Evolutionary conservation across 2,888 invertebrate genomes (phyloP), one percentile per base, ranked within the genome.

Genomic region (Polydrusus tereticollis): DNA sequence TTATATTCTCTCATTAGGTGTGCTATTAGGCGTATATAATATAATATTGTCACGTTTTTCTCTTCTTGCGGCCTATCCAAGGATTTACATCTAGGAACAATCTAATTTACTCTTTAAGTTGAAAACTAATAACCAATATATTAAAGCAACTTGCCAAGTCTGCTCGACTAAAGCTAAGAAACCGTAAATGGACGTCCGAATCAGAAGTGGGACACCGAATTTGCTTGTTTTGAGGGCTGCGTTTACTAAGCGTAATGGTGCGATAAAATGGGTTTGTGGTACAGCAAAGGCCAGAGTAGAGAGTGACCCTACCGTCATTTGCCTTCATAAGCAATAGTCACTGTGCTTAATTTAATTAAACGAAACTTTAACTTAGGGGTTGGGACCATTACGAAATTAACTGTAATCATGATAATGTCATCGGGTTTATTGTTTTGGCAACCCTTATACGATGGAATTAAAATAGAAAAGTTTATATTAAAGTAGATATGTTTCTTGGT

Each of bases 271-370:
- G 57, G 20, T 43, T 26, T 55, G 55, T 65, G 65, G 55, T 29
- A 45, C 12, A 65, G 36, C 21, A 41, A 57, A 57, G 65, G 65
- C 20, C 41, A 55, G 65, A 65, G 57, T 65, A 65, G 57, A 26
- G 18, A 65, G 57, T 65, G 45, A 41, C 65, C 55, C 65, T 50
- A 50, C 52, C 52, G 29, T 55, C 38, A 65, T 65, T 65, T 55
- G 43, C 57, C 65, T 41, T 65, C 26, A 65, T 65, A 55, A 41
- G 65, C 55, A 65, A 55, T 57, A 43, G 57, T 65, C 65, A 26
- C 65, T 55, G 55, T 57, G 55, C 43, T 26, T 57, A 55, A 65
- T 65, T 65, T 55, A 65, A 65, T 65, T 65, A 65, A 21, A 65
- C 43, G 29, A 29, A 29, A 29, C 52, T 55, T 55, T 55, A 29